phyloP scores from a whole-genome alignment of 2,888 invertebrate species.

The Mellilla xanthometata region DNA sequence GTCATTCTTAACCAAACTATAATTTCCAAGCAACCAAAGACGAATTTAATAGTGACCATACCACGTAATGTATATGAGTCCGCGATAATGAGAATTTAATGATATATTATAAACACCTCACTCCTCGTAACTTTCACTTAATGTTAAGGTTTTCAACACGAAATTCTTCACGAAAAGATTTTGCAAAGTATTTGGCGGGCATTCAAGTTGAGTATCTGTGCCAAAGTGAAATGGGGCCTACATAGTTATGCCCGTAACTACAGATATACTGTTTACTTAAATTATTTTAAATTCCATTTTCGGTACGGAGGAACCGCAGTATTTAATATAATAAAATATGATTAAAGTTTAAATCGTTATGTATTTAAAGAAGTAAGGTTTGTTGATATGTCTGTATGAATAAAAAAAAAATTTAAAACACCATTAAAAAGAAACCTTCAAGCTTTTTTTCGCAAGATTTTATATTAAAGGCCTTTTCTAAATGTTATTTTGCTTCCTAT shows the following conservation, averaged over 20 bases:
- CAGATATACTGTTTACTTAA: slow-evolving; percentile 4
- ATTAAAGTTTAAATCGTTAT: no score
- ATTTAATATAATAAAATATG: no score
- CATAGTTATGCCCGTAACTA: slow-evolving; percentile 7
- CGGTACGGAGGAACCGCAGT: no score
- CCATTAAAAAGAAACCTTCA: no score
- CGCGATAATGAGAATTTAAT: slow-evolving; percentile 8
- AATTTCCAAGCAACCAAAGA: slow-evolving; percentile 11
- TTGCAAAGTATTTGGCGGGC: slow-evolving; percentile 19
- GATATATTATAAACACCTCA: slow-evolving; percentile 3
- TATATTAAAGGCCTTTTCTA: no score
- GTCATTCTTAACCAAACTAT: not conserved
- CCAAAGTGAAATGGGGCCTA: slow-evolving; percentile 15
- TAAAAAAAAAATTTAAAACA: no score
- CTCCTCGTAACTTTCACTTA: slow-evolving; percentile 15
- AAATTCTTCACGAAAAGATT: slow-evolving; percentile 12
- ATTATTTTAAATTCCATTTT: no score
- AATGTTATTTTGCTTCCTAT: no score
- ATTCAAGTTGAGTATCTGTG: slow-evolving; percentile 15
- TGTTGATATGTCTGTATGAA: no score
- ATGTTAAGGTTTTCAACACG: slow-evolving; percentile 8
- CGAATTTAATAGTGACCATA: slow-evolving; percentile 14
- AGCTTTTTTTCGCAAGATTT: no score
- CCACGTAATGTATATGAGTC: not conserved
- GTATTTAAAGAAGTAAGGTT: no score